These are phyloP conservation scores for Ormyrus rosae DNA, from an alignment of 2,888 invertebrate genomes.

Conservation along the genomic window DNA sequence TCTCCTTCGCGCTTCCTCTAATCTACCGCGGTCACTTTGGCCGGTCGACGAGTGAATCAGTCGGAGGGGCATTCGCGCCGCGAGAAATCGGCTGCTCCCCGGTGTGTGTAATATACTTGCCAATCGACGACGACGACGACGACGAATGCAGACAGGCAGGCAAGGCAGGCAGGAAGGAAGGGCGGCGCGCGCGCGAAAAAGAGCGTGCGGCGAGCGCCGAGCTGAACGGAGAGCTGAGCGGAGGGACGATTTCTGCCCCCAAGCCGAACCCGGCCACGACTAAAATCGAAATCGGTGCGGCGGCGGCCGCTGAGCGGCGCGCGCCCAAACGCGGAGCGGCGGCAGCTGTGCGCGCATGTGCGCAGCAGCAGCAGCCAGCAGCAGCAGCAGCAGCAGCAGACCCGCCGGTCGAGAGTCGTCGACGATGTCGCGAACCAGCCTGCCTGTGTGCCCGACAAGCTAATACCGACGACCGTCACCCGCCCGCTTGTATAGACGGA, in stretches of 20 bases:
- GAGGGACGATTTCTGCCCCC: constrained; percentile 70
- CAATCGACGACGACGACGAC: background rate
- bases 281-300: constrained; percentile 75
- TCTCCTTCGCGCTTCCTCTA: background rate
- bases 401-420: too few relatives aligned
- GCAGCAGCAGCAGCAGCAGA: background rate
- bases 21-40: constrained; percentile 7
- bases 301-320: constrained; percentile 68
- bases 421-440: too few relatives aligned
- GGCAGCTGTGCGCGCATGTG: constrained; percentile 8
- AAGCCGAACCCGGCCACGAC: constrained; percentile 74
- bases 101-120: background rate
- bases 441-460: too few relatives aligned
- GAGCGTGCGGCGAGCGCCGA: background rate
- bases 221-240: constrained; percentile 20
- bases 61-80: background rate
- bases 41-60: background rate
- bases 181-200: background rate
- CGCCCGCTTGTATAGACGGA: too few relatives aligned
- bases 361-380: constrained; percentile 3
- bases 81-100: constrained; percentile 10
- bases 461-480: too few relatives aligned
- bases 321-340: constrained; percentile 66
- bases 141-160: too few relatives aligned
- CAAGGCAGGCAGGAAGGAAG: background rate